Evolutionary conservation across 1,140 invertebrate genomes (phyloP).

Genomic region (Apis dorsata): DNA sequence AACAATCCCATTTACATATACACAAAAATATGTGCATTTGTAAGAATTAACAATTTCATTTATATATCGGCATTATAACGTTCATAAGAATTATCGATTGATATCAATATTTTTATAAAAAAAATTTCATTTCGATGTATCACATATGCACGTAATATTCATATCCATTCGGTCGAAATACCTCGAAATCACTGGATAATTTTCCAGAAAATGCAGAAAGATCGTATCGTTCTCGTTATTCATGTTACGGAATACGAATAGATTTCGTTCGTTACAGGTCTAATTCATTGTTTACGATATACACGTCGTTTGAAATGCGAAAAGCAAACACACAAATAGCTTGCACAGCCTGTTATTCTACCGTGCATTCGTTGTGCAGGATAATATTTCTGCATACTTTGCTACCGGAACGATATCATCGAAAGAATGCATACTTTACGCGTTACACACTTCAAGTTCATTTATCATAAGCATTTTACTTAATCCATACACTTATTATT

Average conservation of each 20-base stretch:
- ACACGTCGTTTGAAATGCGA: neutral
- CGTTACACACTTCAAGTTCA: neutral
- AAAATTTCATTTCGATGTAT: neutral
- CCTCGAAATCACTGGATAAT: neutral
- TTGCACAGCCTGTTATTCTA: neutral
- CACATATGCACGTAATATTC: no score
- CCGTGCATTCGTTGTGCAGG: neutral
- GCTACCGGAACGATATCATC: conserved; percentile 16
- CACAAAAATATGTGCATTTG: no score
- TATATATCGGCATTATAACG: neutral
- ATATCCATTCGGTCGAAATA: no score
- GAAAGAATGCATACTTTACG: conserved; percentile 18
- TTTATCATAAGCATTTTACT: neutral
- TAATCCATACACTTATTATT: neutral
- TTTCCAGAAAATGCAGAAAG: neutral
- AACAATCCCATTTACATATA: no score
- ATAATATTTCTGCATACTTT: conserved; percentile 7
- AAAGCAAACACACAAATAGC: conserved; percentile 6
- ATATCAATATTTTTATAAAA: no score
- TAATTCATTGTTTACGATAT: neutral
- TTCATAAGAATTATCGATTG: neutral
- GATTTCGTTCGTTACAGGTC: conserved; percentile 2
- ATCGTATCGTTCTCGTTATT: neutral
- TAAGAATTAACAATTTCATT: no score
- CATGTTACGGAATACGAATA: conserved; percentile 6